Conservation (phyloP, 2,797 vertebrate genomes). For the Petrocephalus schoutedeni region DNA sequence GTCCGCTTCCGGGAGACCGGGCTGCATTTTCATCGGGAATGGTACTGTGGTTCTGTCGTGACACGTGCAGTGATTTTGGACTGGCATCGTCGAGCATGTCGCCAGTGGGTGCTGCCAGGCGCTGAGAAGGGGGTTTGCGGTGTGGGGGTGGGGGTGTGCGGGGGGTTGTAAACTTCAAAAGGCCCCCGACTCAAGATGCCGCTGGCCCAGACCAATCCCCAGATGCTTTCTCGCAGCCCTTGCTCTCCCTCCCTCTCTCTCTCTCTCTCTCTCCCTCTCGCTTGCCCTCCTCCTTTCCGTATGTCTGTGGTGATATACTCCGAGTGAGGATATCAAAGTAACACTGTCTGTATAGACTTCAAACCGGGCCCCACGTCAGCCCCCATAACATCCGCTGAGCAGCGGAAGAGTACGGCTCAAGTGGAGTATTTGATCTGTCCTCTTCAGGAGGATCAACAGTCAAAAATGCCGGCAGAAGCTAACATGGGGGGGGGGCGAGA, state of each 20-base stretch:
- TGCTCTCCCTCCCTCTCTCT: slow-evolving; percentile 33
- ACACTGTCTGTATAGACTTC: slow-evolving; percentile 69
- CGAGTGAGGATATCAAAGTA: slow-evolving; percentile 68
- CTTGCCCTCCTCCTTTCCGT: slow-evolving; percentile 46
- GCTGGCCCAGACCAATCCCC: slow-evolving; percentile 63
- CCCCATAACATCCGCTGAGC: slow-evolving; percentile 61
- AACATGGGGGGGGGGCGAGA: slow-evolving; percentile 26
- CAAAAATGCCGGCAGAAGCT: slow-evolving; percentile 45
- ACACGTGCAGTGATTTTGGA: slow-evolving; percentile 32
- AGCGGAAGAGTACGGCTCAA: slow-evolving; percentile 60
- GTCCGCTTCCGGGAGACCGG: neutral
- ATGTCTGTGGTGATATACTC: slow-evolving; percentile 66
- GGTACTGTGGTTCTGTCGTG: neutral
- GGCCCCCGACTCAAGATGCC: slow-evolving; percentile 56
- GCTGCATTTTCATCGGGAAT: neutral
- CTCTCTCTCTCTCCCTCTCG: slow-evolving; percentile 33
- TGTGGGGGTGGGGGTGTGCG: slow-evolving; percentile 38
- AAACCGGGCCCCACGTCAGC: slow-evolving; percentile 67
- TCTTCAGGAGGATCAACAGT: slow-evolving; percentile 70
- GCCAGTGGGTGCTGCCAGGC: slow-evolving; percentile 41
- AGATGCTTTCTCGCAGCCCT: slow-evolving; percentile 67
- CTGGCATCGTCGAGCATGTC: slow-evolving; percentile 36
- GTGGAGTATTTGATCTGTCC: slow-evolving; percentile 75
- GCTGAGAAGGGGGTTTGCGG: slow-evolving; percentile 31
- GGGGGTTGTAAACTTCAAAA: slow-evolving; percentile 60